Conservation (phyloP, 2,113 vertebrate species). For the Dasypus novemcinctus region DNA sequence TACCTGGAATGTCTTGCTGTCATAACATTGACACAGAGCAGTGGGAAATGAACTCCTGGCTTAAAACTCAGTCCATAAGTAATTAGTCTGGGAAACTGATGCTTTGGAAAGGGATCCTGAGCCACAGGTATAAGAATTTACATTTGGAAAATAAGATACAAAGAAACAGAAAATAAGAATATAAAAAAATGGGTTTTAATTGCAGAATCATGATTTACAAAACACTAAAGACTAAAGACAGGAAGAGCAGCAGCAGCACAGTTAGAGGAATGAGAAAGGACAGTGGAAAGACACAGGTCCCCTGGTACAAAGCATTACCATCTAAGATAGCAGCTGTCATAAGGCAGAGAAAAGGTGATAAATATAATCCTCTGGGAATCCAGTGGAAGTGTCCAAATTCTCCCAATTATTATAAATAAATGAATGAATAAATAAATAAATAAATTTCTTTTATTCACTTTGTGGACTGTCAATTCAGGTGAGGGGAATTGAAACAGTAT, state of each 20-base stretch:
- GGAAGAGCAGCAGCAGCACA: not conserved
- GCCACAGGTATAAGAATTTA: not conserved
- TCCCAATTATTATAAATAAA: not conserved
- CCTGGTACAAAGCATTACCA: not conserved
- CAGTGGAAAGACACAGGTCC: not conserved
- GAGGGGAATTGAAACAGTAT: not conserved
- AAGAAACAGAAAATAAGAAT: not conserved
- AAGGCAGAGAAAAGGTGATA: not conserved
- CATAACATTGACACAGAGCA: not conserved
- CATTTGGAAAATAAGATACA: not conserved
- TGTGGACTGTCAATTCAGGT: not conserved
- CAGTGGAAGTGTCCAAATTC: not conserved
- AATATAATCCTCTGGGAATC: not conserved
- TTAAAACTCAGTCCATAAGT: not conserved
- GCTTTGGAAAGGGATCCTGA: not conserved
- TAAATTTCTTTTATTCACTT: not conserved
- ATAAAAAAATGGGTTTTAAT: not conserved
- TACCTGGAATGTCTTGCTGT: not conserved
- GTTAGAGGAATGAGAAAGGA: not conserved
- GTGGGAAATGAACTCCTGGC: not conserved
- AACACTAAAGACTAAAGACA: not conserved
- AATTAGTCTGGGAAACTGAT: not conserved
- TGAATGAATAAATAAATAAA: not conserved
- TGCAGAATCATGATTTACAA: not conserved
- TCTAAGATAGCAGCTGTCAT: not conserved